Conservation (phyloP, 2,113 vertebrate genomes). For the Antennarius striatus region DNA sequence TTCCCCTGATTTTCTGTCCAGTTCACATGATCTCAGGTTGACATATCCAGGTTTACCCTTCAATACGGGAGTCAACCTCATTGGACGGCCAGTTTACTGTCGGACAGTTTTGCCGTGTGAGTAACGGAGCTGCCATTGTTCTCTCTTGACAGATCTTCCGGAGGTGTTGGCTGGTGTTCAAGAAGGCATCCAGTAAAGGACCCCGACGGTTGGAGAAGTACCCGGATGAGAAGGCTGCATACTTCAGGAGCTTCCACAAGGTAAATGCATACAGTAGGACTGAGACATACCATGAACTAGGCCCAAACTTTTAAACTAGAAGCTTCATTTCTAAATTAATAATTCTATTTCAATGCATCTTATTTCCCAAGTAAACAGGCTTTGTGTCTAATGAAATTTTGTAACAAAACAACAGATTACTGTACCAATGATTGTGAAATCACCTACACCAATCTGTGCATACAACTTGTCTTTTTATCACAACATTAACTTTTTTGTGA, state of each 20-base stretch:
- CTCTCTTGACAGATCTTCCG: constrained; percentile 91
- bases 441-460: no score
- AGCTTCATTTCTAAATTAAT: no score
- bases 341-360: no score
- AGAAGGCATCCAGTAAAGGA: constrained; percentile 98
- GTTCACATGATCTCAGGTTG: constrained; percentile 8
- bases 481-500: no score
- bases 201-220: constrained; percentile 96
- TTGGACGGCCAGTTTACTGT: constrained; percentile 5
- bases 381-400: no score
- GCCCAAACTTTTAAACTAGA: no score
- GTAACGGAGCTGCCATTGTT: constrained; percentile 19
- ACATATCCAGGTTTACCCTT: neutral
- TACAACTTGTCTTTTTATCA: no score
- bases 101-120: neutral
- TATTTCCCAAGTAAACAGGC: no score
- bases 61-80: neutral
- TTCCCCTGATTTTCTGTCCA: neutral
- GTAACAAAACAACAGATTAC: no score
- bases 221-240: constrained; percentile 98
- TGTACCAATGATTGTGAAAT: no score
- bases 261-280: constrained; percentile 64
- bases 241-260: constrained; percentile 98
- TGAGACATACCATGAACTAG: neutral
- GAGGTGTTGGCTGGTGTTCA: constrained; percentile 97